phyloP scores from a whole-genome alignment of 2,113 vertebrate genomes.

The Xenus cinereus region DNA sequence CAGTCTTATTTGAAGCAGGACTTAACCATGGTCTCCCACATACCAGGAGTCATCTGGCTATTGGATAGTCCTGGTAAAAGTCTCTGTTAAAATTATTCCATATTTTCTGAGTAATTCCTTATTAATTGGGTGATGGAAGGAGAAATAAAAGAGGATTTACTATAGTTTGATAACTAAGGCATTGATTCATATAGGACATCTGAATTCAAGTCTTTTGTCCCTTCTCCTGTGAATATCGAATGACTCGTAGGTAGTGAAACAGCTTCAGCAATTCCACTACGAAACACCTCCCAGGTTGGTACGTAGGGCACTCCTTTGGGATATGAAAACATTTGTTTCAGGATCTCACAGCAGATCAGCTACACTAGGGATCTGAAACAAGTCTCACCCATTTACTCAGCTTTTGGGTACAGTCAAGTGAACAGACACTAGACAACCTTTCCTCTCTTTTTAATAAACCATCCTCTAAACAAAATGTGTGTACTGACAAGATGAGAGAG shows the following conservation, averaged over 20 bases:
- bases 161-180: background rate
- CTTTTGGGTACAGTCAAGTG: background rate
- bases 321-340: background rate
- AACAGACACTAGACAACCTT: background rate
- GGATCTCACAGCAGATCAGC: background rate
- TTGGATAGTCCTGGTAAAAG: background rate
- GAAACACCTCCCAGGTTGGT: background rate
- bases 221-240: background rate
- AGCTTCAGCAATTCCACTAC: background rate
- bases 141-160: background rate
- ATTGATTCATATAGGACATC: background rate
- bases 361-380: background rate
- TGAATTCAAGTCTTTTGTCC: background rate
- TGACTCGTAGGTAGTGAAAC: background rate
- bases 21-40: background rate
- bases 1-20: background rate
- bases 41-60: background rate
- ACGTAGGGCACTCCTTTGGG: background rate
- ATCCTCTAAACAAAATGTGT: background rate
- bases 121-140: background rate
- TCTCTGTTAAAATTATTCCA: background rate
- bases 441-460: background rate
- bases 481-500: background rate
- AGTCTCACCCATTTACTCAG: background rate
- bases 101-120: background rate